These are phyloP conservation scores for Mormyrus proboscirostris DNA, from an alignment of 2,797 vertebrate genomes.

Conservation along the genomic window DNA sequence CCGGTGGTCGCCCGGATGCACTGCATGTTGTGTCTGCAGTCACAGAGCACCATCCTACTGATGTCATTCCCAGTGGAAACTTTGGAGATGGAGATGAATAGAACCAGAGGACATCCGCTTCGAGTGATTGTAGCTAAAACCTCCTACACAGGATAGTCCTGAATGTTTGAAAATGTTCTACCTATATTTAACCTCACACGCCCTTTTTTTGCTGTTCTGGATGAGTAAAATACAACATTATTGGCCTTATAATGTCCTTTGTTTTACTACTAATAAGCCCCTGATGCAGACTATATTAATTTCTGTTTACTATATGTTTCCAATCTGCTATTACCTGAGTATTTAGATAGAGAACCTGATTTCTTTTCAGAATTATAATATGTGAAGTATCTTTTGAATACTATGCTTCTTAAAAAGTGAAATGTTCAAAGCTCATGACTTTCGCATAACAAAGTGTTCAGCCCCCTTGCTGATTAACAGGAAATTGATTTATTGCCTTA, in stretches of 20 bases:
- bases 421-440: neutral
- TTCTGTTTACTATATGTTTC: neutral
- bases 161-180: neutral
- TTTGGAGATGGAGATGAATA: slow-evolving; percentile 3
- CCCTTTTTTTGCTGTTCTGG: neutral
- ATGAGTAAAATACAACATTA: neutral
- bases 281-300: neutral
- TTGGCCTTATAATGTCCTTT: neutral
- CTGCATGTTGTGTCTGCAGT: neutral
- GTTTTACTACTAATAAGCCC: neutral
- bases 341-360: neutral
- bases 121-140: neutral
- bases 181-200: neutral
- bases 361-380: neutral
- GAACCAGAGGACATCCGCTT: neutral
- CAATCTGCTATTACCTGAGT: neutral
- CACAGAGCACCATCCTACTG: neutral
- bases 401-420: neutral
- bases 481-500: neutral
- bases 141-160: neutral
- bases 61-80: neutral
- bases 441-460: neutral
- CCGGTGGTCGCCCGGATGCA: neutral
- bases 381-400: neutral
- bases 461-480: neutral